Evolutionary conservation across 2,113 vertebrate genomes (phyloP), one percentile per base, ranked within the genome.

Genomic region (Hydropotes inermis): DNA sequence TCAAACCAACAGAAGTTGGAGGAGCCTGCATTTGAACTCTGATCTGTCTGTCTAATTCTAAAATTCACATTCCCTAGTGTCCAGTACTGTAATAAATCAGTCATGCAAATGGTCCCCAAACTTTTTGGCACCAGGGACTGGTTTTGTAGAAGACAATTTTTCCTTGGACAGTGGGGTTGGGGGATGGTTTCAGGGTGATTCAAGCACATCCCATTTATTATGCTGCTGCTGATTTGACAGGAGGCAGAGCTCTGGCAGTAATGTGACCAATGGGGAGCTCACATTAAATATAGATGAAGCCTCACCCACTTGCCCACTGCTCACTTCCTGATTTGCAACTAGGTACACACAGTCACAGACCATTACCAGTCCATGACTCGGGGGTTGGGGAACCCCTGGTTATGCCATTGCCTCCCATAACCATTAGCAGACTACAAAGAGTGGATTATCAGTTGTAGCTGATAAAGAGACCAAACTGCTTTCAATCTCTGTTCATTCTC

Each of bases 231-330:
- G 36, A 76, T 76, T 36, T 76, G 36, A 76, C 36, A 43, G 36
- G 70, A 76, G 70, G 23, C 70, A 76, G 36, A 27, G 70, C 36
- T 76, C 23, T 43, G 70, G 39, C 39, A 76, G 70, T 43, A 27
- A 43, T 7, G 39, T 33, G 39, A 76, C 39, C 39, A 43, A 76
- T 76, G 70, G 39, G 39, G 5, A 74, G n/a, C n/a, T 74, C 2
- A 13, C 21, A 74, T 74, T 6, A 74, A 39, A 74, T 23, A 74
- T 21, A 74, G 67, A 74, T 25, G 67, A 74, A 39, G 36, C 67
- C 36, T 39, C 36, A 25, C 4, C 19, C n/a, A 74, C 67, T 74
- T 0, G 10, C 36, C 67, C 19, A 23, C n/a, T 0, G 0, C 19
- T 74, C n/a, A 39, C 19, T 74, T 74, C 21, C 10, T 74, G 21